A percentile compares a stretch with the other conserved stretches of the same genome.
Evolutionary conservation across 2,888 invertebrate species (phyloP).

Genomic region (Lycocerus yunnanus): DNA sequence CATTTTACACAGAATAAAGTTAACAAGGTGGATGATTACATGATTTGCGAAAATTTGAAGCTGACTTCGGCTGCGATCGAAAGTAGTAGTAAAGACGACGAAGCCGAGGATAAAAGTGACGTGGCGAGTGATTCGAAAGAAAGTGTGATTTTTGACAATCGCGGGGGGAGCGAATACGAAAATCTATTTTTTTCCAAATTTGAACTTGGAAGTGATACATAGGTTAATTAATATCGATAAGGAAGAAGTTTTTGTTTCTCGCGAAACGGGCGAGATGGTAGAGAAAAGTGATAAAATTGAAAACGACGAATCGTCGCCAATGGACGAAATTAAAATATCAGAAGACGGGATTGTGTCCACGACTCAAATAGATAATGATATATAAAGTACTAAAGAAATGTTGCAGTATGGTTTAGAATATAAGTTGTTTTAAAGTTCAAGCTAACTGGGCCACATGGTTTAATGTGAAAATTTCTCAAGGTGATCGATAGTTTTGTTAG

Average conservation of each 20-base stretch:
- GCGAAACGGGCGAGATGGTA: conserved; percentile 53
- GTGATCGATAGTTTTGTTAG: background rate
- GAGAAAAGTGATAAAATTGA: conserved; percentile 39
- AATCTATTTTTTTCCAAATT: conserved; percentile 41
- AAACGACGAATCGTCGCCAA: conserved; percentile 5
- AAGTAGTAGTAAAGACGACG: conserved; percentile 43
- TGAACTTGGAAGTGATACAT: conserved; percentile 41
- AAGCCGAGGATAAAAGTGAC: conserved; percentile 25
- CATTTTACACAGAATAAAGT: conserved; percentile 71
- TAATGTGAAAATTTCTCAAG: background rate
- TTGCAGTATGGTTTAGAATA: background rate
- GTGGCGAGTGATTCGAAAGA: conserved; percentile 30
- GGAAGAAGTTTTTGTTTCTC: conserved; percentile 53
- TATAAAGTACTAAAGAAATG: conserved; percentile 12
- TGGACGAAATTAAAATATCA: conserved; percentile 8
- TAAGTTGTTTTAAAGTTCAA: background rate
- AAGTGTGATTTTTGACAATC: conserved; percentile 44
- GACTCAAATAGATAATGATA: conserved; percentile 21
- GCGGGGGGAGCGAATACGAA: conserved; percentile 38
- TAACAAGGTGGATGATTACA: conserved; percentile 63
- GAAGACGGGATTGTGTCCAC: conserved; percentile 12
- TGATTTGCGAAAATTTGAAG: conserved; percentile 64
- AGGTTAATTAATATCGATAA: conserved; percentile 51
- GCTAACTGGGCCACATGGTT: background rate
- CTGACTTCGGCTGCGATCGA: conserved; percentile 61